Base-by-base conservation (phyloP, 1,140 invertebrate species). In the Euschistus heros region DNA sequence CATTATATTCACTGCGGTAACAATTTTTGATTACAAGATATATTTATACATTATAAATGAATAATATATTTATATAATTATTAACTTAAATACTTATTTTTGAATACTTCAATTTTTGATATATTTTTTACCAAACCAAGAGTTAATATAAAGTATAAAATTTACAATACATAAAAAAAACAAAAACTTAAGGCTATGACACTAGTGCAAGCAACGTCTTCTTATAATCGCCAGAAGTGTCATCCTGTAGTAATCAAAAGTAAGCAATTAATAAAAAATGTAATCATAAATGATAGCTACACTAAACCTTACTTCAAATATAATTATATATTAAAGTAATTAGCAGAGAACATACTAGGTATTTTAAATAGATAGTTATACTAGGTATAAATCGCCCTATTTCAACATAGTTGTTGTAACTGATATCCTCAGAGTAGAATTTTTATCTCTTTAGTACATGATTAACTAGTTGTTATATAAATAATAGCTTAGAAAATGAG, bases 201-300 rank as follows among this genome's bases (percentile, higher is more conserved):
- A 92, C 81, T 72, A 94, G 78, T 70, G 88, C 85, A 73, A 93
- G 80, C 71, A 94, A 82, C 71, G 91, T 83, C 77, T 85, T 86
- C 80, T 88, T 92, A 82, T 93, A 94, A 81, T 94, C 89, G 68
- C 92, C 91, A 71, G 89, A 91, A 66, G 91, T 94, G 76, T 95
- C 91, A 70, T 84, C 88, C 86, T 92, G 82, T 67, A 88, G 84
- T 37, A 2, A 10, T 37, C 33, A 37, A 37, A 37, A 37, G 10
- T 37, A 1, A n/a, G 10, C 10, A 37, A 37, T 37, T 6, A 37
- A 37, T 6, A 37, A 37, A 18, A 6, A 20, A 44, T 44, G 47
- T 50, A 20, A n/a, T 20, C 2, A 20, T 50, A 50, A 50, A 7
- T 44, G 17, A 44, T 17, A 44, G 42, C 42, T n/a, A n/a, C n/a